phyloP scores from a whole-genome alignment of 2,888 invertebrate species.

The Oscheius onirici region DNA sequence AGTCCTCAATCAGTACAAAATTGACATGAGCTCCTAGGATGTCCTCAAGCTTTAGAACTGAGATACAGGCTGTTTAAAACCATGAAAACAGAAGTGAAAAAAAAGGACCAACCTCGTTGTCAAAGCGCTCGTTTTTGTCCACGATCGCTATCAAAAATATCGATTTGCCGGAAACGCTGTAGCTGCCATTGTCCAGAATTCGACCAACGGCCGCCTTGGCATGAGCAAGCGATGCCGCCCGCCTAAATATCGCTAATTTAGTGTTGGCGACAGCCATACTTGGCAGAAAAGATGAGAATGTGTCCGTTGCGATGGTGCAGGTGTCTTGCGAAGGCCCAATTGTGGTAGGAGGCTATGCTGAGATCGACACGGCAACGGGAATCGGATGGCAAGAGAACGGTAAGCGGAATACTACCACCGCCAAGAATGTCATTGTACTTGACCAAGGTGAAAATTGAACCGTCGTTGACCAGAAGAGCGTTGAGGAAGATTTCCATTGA shows the following conservation, averaged over 20 bases:
- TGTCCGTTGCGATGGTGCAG: conserved; percentile 34
- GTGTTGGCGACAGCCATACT: neutral
- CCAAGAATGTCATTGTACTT: conserved; percentile 28
- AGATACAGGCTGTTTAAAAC: neutral
- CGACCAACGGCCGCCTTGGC: conserved; percentile 43
- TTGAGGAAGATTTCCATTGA: conserved; percentile 43
- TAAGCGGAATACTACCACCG: conserved; percentile 32
- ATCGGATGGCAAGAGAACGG: conserved; percentile 20
- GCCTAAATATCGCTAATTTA: conserved; percentile 7
- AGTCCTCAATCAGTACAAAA: too few species aligned
- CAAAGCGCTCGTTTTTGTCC: conserved; percentile 41
- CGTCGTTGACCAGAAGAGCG: conserved; percentile 6
- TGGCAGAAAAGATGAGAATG: conserved; percentile 39
- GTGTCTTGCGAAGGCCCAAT: conserved; percentile 31
- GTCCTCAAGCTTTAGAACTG: too few species aligned
- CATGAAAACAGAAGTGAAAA: too few species aligned
- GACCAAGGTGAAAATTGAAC: conserved; percentile 4
- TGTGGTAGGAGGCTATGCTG: conserved; percentile 37
- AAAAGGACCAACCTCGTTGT: conserved; percentile 20
- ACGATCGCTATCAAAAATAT: conserved; percentile 52
- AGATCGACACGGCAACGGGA: conserved; percentile 35
- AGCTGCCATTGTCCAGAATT: conserved; percentile 40
- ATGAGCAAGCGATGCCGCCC: conserved; percentile 49
- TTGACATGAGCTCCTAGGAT: too few species aligned
- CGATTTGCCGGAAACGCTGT: conserved; percentile 34